phyloP scores from a whole-genome alignment of 2,888 invertebrate genomes.

The Eretmocerus hayati region DNA sequence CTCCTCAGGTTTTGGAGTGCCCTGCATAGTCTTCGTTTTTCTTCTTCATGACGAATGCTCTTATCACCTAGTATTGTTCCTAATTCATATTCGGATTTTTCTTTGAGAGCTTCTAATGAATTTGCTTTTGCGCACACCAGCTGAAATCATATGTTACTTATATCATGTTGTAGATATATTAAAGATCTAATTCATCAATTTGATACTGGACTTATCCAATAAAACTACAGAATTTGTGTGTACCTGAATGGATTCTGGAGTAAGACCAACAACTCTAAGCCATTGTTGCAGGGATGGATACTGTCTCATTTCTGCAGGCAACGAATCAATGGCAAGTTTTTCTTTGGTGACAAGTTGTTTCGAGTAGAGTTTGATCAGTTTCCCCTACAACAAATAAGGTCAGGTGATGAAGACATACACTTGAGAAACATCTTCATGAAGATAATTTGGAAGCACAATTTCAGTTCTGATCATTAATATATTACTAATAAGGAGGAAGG shows the following conservation, averaged over 20 bases:
- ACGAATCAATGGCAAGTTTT: conserved; percentile 60
- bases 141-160: too few relatives aligned
- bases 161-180: too few relatives aligned
- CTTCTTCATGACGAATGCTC: conserved; percentile 66
- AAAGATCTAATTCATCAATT: conserved; percentile 1
- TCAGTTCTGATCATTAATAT: too few relatives aligned
- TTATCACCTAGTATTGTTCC: conserved; percentile 62
- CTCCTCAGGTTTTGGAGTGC: conserved; percentile 80
- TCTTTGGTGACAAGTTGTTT: conserved; percentile 82
- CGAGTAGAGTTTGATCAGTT: conserved; percentile 88
- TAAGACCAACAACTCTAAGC: conserved; percentile 84
- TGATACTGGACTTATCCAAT: neutral
- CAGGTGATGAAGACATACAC: too few relatives aligned
- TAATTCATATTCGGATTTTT: conserved; percentile 77
- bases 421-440: too few relatives aligned
- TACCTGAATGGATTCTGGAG: conserved; percentile 65
- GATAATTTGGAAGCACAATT: too few relatives aligned
- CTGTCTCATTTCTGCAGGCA: conserved; percentile 59
- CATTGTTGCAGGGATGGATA: conserved; percentile 83
- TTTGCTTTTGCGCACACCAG: conserved; percentile 64
- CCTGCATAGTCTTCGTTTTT: conserved; percentile 70
- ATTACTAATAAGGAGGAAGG: too few relatives aligned
- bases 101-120: conserved; percentile 74
- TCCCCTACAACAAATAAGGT: too few relatives aligned
- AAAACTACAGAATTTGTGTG: neutral